Percentiles rank a stretch among this genome's conserved stretches.
Evolutionary conservation across 2,113 vertebrate species (phyloP).

Genomic region (Telmatochromis bifrenatus): DNA sequence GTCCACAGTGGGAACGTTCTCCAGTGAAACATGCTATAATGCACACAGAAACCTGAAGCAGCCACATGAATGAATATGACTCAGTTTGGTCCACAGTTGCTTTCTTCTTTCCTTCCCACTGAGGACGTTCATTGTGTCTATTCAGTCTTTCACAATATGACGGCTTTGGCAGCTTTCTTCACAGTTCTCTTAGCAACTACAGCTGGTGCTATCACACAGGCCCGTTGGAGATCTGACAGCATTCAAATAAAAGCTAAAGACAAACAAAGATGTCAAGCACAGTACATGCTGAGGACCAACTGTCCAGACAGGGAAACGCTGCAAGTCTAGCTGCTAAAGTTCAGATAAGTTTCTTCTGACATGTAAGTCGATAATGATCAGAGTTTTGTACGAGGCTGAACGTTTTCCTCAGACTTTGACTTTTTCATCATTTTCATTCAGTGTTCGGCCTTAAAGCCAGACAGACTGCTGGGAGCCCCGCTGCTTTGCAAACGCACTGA

Average conservation of each 20-base stretch:
- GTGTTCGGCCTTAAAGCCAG: constrained; percentile 31
- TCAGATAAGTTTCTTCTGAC: background rate
- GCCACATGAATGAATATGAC: background rate
- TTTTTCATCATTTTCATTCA: constrained; percentile 48
- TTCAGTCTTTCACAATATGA: background rate
- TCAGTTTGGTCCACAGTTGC: background rate
- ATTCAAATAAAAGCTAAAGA: background rate
- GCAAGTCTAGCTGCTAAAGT: background rate
- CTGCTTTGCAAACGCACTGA: constrained; percentile 33
- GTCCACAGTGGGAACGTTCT: background rate
- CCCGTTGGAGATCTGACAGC: background rate
- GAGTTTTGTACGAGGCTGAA: background rate
- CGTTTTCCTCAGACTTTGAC: constrained; percentile 1
- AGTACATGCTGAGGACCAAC: background rate
- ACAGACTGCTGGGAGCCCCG: constrained; percentile 43
- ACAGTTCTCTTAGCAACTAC: constrained; percentile 9
- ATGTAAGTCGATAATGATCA: constrained; percentile 28
- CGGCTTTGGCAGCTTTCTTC: background rate
- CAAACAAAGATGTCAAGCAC: background rate
- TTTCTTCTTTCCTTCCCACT: background rate
- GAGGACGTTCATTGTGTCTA: background rate
- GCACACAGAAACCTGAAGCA: background rate
- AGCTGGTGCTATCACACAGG: background rate
- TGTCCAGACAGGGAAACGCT: background rate
- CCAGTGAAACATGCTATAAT: background rate